Conservation (phyloP, 92 coral and sea anemone genomes). For the Bergia sp. region DNA sequence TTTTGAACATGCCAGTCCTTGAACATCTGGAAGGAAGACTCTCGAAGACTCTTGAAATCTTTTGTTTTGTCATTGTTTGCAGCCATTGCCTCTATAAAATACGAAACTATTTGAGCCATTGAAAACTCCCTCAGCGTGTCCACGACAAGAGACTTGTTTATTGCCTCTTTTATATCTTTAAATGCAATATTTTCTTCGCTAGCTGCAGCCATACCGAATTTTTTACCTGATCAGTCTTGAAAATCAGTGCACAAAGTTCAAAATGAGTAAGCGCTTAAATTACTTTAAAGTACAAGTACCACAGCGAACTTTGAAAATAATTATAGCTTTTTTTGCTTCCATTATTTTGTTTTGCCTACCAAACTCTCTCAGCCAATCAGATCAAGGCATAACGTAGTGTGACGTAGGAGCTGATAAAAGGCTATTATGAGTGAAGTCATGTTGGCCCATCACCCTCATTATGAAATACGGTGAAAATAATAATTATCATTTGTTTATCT, state of each 20-base stretch:
- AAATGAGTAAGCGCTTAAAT: slow-evolving; percentile 4
- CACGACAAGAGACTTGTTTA: slow-evolving; percentile 31
- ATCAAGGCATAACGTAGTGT: not conserved
- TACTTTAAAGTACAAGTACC: not conserved
- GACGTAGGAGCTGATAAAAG: slow-evolving; percentile 12
- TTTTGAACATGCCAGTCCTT: slow-evolving; percentile 35
- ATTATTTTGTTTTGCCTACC: not conserved
- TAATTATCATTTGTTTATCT: too few species aligned
- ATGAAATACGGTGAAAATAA: too few species aligned
- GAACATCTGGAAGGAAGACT: slow-evolving; percentile 39
- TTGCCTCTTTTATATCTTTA: slow-evolving; percentile 16
- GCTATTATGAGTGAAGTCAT: not conserved
- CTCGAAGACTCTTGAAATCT: slow-evolving; percentile 36
- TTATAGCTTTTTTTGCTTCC: not conserved
- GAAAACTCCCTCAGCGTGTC: slow-evolving; percentile 45
- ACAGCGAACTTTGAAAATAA: not conserved
- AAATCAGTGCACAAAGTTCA: not conserved
- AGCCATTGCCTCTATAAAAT: slow-evolving; percentile 45
- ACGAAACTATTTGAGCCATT: slow-evolving; percentile 42
- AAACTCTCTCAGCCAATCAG: not conserved
- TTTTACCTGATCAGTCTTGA: not conserved
- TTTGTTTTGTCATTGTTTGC: slow-evolving; percentile 39
- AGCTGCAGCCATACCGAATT: not conserved
- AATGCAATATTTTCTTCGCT: not conserved
- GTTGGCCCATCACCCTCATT: too few species aligned